Evolutionary conservation across 2,113 vertebrate species (phyloP), one percentile per base, ranked within the genome.

Genomic region (Micromys minutus): DNA sequence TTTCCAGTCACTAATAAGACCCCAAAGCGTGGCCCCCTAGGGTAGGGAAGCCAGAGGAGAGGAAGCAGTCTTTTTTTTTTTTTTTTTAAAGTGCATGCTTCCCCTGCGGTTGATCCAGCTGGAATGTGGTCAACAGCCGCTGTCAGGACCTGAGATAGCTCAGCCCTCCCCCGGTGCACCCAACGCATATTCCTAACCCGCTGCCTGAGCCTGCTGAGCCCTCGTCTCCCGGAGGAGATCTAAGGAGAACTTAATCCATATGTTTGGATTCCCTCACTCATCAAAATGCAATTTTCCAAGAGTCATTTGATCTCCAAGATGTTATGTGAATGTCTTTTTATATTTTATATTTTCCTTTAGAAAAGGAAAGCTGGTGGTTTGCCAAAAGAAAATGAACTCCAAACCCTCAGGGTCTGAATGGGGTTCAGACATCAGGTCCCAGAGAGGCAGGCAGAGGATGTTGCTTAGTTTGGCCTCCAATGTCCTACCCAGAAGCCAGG

Each of bases 271-370:
- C 96, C 63, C 57, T 95, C 93, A 71, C 89, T 97, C 96, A 97
- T 96, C 96, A 93, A 97, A 96, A 96, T 96, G 96, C 96, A 97
- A 92, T 95, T 97, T 97, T 96, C 96, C 76, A 84, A 97, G 85
- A 97, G 95, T 92, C 90, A 96, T 97, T 97, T 97, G 97, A 97
- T 97, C 90, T 97, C 93, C 65, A 88, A 92, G 94, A 98, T 95
- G 93, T 74, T 93, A 90, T 97, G 74, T 95, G 96, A 95, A 83
- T 95, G 89, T 97, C 97, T 97, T 94, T 97, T 91, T 94, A 65
- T 93, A 92, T 96, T 96, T 92, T 89, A 39, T 92, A 80, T 94
- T 94, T 94, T 88, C 94, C 74, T 83, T 94, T 36, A 59, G 91
- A 95, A 94, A 94, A 95, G 89, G 75, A 96, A 94, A 85, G 87